A percentile compares a stretch with the other conserved stretches of the same genome.
Evolutionary conservation across 2,797 vertebrate genomes (phyloP).

Genomic region (Erethizon dorsatum): DNA sequence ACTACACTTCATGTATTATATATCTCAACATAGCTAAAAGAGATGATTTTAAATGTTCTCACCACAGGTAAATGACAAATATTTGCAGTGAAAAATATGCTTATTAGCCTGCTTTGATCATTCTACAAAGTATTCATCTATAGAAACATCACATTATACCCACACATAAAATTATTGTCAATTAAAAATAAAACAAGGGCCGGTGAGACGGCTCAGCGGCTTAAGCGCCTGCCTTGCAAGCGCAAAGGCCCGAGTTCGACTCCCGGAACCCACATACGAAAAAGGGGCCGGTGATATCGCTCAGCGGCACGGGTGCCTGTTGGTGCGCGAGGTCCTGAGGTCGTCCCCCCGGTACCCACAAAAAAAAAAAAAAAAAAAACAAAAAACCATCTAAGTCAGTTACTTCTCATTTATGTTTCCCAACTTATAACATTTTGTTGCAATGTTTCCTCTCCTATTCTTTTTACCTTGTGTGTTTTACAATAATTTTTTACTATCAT

Average conservation of each 20-base stretch:
- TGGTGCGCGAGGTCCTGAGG: no score
- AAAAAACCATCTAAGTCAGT: background rate
- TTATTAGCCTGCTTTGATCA: background rate
- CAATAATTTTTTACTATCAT: background rate
- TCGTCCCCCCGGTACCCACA: no score
- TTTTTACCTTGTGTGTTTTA: background rate
- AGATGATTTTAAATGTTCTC: background rate
- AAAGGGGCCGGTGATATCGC: no score
- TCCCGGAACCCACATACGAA: no score
- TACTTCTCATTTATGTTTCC: slow-evolving; percentile 2
- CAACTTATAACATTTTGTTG: background rate
- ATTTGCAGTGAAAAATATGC: background rate
- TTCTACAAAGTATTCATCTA: background rate
- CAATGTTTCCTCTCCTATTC: background rate
- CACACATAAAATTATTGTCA: background rate
- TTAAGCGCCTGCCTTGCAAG: no score
- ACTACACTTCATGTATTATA: background rate
- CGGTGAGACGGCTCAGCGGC: no score
- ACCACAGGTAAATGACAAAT: background rate
- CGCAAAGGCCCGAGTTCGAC: no score
- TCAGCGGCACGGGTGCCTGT: no score
- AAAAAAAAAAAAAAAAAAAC: slow-evolving; percentile 18
- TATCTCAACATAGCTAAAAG: background rate
- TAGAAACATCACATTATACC: background rate
- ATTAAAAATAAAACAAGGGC: background rate